These are phyloP conservation scores for Erythrocercus mccallii DNA, from an alignment of 2,113 vertebrate genomes.

Conservation along the genomic window DNA sequence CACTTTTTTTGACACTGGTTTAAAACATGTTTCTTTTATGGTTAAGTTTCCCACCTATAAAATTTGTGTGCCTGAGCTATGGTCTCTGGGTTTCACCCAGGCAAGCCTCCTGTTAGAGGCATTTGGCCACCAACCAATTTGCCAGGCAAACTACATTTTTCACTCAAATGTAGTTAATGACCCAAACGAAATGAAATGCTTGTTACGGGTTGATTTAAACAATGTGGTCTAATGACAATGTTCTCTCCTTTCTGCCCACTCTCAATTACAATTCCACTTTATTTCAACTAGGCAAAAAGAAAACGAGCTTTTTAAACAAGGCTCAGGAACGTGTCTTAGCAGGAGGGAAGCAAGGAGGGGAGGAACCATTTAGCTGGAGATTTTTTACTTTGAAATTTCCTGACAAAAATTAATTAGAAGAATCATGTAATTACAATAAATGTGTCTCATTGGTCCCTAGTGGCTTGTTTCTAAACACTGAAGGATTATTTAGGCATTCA, in stretches of 20 bases:
- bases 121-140: slow-evolving; percentile 37
- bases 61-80: background rate
- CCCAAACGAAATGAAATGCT: slow-evolving; percentile 52
- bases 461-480: slow-evolving; percentile 63
- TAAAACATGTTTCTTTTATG: background rate
- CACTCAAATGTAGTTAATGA: slow-evolving; percentile 57
- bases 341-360: background rate
- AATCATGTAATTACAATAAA: slow-evolving; percentile 65
- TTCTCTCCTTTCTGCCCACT: slow-evolving; percentile 33
- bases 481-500: slow-evolving; percentile 57
- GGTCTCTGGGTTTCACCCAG: background rate
- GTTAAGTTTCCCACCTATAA: background rate
- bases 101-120: background rate
- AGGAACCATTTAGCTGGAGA: background rate
- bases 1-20: background rate
- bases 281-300: slow-evolving; percentile 23
- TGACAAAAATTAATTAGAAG: slow-evolving; percentile 70
- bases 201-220: slow-evolving; percentile 53
- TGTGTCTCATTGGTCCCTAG: slow-evolving; percentile 52
- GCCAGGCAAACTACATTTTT: slow-evolving; percentile 37
- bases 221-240: slow-evolving; percentile 33
- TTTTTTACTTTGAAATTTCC: slow-evolving; percentile 61
- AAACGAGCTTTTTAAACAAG: background rate
- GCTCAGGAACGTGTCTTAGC: background rate
- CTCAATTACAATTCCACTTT: slow-evolving; percentile 26